Evolutionary conservation across 2,113 vertebrate species (phyloP).

Genomic region (Geococcyx californianus): DNA sequence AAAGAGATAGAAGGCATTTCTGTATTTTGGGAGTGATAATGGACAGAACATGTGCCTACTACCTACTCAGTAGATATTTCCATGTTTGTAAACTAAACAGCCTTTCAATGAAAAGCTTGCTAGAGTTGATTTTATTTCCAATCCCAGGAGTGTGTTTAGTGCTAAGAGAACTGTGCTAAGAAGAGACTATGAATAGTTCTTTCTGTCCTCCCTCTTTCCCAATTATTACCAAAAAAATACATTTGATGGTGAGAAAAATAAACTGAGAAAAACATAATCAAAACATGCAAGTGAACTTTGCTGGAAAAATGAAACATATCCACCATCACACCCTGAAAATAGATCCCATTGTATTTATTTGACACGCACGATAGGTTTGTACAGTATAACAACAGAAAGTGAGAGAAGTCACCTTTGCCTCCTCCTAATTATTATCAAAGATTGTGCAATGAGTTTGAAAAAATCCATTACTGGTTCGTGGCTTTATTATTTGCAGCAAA

Average conservation of each 20-base stretch:
- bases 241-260: not conserved
- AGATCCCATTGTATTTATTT: not conserved
- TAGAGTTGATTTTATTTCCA: not conserved
- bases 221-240: not conserved
- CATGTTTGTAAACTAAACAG: not conserved
- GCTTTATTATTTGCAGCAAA: not conserved
- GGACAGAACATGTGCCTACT: not conserved
- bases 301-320: not conserved
- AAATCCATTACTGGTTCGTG: not conserved
- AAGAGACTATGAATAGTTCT: not conserved
- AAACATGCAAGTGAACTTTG: not conserved
- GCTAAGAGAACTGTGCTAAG: not conserved
- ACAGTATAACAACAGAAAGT: not conserved
- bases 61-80: not conserved
- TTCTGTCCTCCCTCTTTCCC: not conserved
- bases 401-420: conserved; percentile 1
- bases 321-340: not conserved
- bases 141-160: not conserved
- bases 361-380: not conserved
- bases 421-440: not conserved
- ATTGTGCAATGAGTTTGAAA: not conserved
- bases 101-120: not conserved
- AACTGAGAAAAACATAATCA: not conserved
- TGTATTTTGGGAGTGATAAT: not conserved
- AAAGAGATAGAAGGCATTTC: not conserved